Evolutionary conservation across 2,797 vertebrate genomes (phyloP), one percentile per base, ranked within the genome.

Genomic region (Tolypeutes matacus): DNA sequence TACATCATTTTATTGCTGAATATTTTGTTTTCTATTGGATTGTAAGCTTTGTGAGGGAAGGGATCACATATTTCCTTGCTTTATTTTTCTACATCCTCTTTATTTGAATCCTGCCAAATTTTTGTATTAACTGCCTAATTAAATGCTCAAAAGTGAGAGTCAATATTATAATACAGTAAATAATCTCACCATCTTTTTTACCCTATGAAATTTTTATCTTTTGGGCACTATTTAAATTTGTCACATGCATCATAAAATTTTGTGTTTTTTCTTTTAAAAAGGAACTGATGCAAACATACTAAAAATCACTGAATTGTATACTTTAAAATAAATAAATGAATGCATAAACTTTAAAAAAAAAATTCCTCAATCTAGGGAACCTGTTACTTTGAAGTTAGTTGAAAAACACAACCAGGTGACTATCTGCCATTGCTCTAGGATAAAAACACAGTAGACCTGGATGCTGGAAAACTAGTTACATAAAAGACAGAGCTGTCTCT

Each of bases 161-260:
- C 49, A 93, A 86, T 64, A 90, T 51, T 21, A 39, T 42, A 96
- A 92, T 29, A 90, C 82, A 93, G 36, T 29, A 90, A 93, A 92
- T 51, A 92, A 70, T 42, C 29, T 78, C 11, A 92, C 27, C 2
- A 36, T 81, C 21, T 46, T 91, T 60, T 85, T 34, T 51, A 70
- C 1, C 51, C 0, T 42, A 18, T n/a, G 90, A 58, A 46, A 18
- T 27, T 56, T 93, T 90, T 58, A 84, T n/a, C 29, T 89, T 93
- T 93, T 84, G 46, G 49, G 51, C 39, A 51, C 31, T 15, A 4
- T 21, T 94, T 83, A 82, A 91, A 36, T 62, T 76, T 77, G 39
- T 92, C 34, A 78, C 4, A n/a, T 17, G 13, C 17, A n/a, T 31
- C 18, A 46, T 72, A 83, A 78, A 88, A 65, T 56, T 86, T 58